phyloP scores from a whole-genome alignment of 2,113 vertebrate genomes.

The Caranx ignobilis region DNA sequence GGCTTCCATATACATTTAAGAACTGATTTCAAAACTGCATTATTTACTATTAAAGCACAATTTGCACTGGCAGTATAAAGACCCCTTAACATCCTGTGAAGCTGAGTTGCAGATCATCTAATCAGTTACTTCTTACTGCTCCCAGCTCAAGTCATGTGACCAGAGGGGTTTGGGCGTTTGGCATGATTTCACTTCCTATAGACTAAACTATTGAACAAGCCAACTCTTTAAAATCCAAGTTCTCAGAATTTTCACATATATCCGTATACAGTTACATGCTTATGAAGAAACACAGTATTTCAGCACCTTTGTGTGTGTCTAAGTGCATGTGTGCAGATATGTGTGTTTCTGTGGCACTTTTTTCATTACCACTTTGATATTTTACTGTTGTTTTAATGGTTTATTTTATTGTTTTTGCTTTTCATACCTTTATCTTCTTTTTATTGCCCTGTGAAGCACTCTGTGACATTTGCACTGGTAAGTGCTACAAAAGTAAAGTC shows the following conservation, averaged over 20 bases:
- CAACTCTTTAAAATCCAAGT: no score
- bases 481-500: not conserved
- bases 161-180: no score
- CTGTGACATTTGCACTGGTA: not conserved
- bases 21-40: constrained; percentile 14
- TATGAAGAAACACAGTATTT: no score
- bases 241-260: no score
- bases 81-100: not conserved
- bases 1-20: not conserved
- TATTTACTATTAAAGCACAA: not conserved
- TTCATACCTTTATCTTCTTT: not conserved
- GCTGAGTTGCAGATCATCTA: not conserved
- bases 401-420: not conserved
- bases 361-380: not conserved
- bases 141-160: not conserved
- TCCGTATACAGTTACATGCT: no score
- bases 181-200: no score
- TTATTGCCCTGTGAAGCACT: not conserved
- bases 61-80: not conserved
- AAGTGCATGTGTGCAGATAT: not conserved
- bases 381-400: not conserved
- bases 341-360: no score
- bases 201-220: no score
- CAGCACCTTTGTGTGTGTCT: not conserved
- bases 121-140: not conserved